Evolutionary conservation across 2,888 invertebrate genomes (phyloP).

Genomic region (Drosophila quinaria): DNA sequence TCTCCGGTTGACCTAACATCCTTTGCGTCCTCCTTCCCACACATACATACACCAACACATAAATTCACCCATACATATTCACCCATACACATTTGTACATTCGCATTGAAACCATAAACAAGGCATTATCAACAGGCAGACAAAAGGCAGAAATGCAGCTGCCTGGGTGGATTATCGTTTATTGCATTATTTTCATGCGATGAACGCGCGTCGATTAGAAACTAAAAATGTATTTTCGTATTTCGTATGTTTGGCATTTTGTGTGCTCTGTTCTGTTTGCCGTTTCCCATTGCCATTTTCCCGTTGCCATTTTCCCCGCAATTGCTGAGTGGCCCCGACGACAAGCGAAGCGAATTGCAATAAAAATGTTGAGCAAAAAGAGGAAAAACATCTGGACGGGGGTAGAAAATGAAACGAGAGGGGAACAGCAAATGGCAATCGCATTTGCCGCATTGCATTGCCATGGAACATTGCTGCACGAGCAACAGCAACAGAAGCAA

Average conservation of each 20-base stretch:
- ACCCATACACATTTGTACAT: conserved; percentile 2
- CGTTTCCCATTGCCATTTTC: conserved; percentile 11
- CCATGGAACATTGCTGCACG: conserved; percentile 31
- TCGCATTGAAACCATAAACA: conserved; percentile 48
- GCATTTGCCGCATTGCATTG: conserved; percentile 74
- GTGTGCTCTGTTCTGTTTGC: conserved; percentile 18
- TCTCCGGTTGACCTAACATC: too few species aligned
- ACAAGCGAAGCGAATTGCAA: conserved; percentile 61
- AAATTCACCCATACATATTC: neutral
- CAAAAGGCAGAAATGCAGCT: conserved; percentile 64
- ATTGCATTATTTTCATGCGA: conserved; percentile 82
- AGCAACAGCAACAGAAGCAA: conserved; percentile 20
- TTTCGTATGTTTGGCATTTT: conserved; percentile 29
- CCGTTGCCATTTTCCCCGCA: conserved; percentile 16
- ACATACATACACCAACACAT: neutral
- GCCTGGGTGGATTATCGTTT: conserved; percentile 72
- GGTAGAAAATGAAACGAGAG: conserved; percentile 33
- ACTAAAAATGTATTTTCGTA: conserved; percentile 74
- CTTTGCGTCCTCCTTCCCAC: too few species aligned
- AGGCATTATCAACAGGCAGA: conserved; percentile 63
- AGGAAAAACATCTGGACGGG: neutral
- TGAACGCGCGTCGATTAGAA: conserved; percentile 81
- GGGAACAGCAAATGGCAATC: conserved; percentile 63
- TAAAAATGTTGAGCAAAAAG: conserved; percentile 61
- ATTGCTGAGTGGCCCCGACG: conserved; percentile 56